phyloP scores from a whole-genome alignment of 1,140 invertebrate species.

The Pentalonia nigronervosa region DNA sequence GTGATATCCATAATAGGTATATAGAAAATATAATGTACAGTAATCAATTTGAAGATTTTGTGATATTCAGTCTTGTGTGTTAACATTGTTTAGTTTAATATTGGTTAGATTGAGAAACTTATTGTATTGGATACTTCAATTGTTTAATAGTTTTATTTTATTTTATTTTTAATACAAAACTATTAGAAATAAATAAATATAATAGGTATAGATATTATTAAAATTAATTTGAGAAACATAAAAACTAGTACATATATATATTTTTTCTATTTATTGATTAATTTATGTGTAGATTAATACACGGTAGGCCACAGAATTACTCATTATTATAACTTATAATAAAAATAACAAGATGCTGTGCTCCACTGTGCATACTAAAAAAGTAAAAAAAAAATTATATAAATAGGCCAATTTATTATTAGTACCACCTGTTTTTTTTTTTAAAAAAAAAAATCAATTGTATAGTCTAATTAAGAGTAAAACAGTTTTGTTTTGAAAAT shows the following conservation, averaged over 20 bases:
- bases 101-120: background rate
- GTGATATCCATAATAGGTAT: background rate
- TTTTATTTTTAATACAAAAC: background rate
- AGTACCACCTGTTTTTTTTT: background rate
- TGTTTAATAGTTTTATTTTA: background rate
- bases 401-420: background rate
- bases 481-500: background rate
- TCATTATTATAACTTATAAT: background rate
- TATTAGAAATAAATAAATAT: background rate
- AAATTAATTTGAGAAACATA: background rate
- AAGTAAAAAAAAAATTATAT: background rate
- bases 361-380: background rate
- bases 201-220: background rate
- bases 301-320: background rate
- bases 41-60: background rate
- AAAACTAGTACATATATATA: background rate
- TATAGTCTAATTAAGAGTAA: background rate
- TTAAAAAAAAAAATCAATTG: too few relatives aligned
- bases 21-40: too few relatives aligned
- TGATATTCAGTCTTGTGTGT: background rate
- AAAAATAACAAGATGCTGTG: background rate
- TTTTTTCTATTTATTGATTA: background rate
- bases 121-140: background rate
- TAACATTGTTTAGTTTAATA: background rate
- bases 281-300: background rate